Conservation (phyloP, 2,113 vertebrate species). For the Osmerus mordax region DNA sequence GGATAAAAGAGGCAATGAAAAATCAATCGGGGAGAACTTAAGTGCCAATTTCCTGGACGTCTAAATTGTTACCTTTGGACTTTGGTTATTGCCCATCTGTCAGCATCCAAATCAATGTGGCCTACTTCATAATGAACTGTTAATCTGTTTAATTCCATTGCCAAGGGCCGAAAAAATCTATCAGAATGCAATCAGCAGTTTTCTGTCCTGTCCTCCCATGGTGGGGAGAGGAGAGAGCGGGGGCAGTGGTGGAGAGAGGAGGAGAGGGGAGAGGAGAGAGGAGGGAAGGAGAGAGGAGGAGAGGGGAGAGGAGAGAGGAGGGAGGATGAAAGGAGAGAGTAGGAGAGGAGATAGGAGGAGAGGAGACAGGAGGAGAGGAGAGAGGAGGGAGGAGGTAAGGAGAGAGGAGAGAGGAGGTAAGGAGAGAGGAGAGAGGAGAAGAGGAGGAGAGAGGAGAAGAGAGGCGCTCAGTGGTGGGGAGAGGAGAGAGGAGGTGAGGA, state of each 20-base stretch:
- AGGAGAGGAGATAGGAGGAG: too few relatives aligned
- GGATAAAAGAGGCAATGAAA: constrained; percentile 59
- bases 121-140: constrained; percentile 78
- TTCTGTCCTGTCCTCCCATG: constrained; percentile 37
- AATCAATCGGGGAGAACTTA: constrained; percentile 60
- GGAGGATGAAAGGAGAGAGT: too few relatives aligned
- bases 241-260: too few relatives aligned
- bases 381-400: too few relatives aligned
- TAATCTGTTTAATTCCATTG: constrained; percentile 78
- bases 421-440: too few relatives aligned
- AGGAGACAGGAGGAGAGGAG: background rate
- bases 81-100: constrained; percentile 69
- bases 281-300: too few relatives aligned
- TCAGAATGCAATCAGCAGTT: constrained; percentile 73
- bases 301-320: too few relatives aligned
- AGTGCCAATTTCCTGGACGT: constrained; percentile 66
- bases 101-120: constrained; percentile 70
- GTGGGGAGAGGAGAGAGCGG: too few relatives aligned
- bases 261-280: constrained; percentile 10
- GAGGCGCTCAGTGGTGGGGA: too few relatives aligned
- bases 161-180: constrained; percentile 75
- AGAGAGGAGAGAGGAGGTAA: too few relatives aligned
- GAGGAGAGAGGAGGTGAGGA: too few relatives aligned
- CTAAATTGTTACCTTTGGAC: constrained; percentile 71
- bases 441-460: too few relatives aligned